A percentile compares a stretch with the other conserved stretches of the same genome.
These are phyloP conservation scores for Aphidius ervi DNA, from an alignment of 1,140 invertebrate species.

Conservation along the genomic window DNA sequence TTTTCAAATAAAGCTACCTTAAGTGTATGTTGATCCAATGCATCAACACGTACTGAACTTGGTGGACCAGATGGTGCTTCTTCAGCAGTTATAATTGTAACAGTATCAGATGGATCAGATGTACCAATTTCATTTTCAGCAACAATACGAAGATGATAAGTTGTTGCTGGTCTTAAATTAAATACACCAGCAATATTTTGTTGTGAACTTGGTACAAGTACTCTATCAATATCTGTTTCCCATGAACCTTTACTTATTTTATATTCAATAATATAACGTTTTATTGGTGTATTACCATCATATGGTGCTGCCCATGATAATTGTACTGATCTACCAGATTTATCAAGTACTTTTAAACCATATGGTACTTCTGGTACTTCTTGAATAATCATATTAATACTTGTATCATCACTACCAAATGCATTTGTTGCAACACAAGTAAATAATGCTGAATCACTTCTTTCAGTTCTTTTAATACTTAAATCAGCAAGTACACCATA, in stretches of 20 bases:
- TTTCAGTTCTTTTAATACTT: conserved; percentile 83
- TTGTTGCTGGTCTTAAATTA: conserved; percentile 84
- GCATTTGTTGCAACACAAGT: conserved; percentile 93
- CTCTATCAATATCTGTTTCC: conserved; percentile 79
- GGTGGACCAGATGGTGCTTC: conserved; percentile 86
- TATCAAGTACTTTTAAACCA: conserved; percentile 85
- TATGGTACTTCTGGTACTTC: conserved; percentile 92
- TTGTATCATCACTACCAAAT: conserved; percentile 92
- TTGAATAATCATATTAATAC: conserved; percentile 93
- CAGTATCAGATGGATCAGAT: conserved; percentile 85
- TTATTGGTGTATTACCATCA: conserved; percentile 92
- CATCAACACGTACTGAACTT: conserved; percentile 79
- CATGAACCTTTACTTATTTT: conserved; percentile 83
- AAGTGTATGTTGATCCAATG: conserved; percentile 87
- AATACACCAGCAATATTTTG: conserved; percentile 84
- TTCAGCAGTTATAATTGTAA: conserved; percentile 91
- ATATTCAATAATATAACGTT: conserved; percentile 88
- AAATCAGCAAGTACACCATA: conserved; percentile 84
- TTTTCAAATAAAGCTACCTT: conserved; percentile 63
- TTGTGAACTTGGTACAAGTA: conserved; percentile 74
- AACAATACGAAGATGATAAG: conserved; percentile 87
- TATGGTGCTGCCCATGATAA: conserved; percentile 91
- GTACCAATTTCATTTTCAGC: conserved; percentile 93
- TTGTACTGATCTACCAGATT: conserved; percentile 84
- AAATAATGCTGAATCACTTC: conserved; percentile 88